Evolutionary conservation across 2,113 vertebrate genomes (phyloP), one percentile per base, ranked within the genome.

Genomic region (Alouatta palliata): DNA sequence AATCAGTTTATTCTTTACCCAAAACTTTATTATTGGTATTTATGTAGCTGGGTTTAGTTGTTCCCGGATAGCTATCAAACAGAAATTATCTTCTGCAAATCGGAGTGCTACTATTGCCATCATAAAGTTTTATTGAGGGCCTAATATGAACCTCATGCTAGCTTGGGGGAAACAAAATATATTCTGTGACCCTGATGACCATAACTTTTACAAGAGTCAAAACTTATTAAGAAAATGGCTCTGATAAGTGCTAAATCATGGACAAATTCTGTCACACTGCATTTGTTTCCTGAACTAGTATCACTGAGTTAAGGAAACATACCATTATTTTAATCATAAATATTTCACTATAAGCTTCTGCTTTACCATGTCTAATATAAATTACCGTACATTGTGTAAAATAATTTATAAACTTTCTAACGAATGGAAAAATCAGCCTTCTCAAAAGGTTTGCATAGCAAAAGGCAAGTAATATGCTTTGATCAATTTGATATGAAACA

Each of bases 331-430:
- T 64, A 86, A 81, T 88, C 20, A 76, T 68, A 91, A 82, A 37
- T 89, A 93, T 82, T 90, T 86, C 30, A 89, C 6, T 19, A 82
- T 8, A 82, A 11, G 10, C 8, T 61, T 91, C 52, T 80, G 32
- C 6, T 6, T 89, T 61, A 79, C 89, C 16, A 77, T 19, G 30
- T 27, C 16, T 70, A 88, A 94, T 77, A 20, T 75, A 79, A 91
- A 89, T 79, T 85, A 45, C 2, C 80, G 3, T 32, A 73, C 23
- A 88, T 71, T 81, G 0, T 25, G 13, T 70, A 25, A 94, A 94
- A 86, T 83, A 27, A 93, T 79, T 92, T 96, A 82, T 91, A 91
- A 81, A 80, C 43, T 93, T 61, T 79, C 35, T 49, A 81, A 94
- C 0, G 47, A 6, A 79, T 35, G n/a, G 94, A 30, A 90, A 92